Evolutionary conservation across 2,797 vertebrate species (phyloP).

Genomic region (Labroides dimidiatus): DNA sequence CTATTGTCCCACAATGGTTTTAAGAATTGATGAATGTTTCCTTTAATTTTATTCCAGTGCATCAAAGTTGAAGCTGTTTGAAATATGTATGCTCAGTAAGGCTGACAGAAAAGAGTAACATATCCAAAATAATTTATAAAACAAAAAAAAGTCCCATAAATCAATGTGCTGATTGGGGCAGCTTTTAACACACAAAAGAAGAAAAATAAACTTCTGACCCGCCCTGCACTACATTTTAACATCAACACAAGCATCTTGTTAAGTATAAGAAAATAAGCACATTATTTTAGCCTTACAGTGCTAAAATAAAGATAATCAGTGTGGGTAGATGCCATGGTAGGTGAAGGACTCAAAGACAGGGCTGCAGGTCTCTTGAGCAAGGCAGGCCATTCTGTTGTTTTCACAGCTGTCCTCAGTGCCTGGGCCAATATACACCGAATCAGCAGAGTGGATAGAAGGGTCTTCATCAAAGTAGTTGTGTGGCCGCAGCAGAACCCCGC

Average conservation of each 20-base stretch:
- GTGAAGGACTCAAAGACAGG: slow-evolving; percentile 82
- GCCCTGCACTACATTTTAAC: not conserved
- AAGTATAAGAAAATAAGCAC: not conserved
- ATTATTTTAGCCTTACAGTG: not conserved
- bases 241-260: not conserved
- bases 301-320: too few relatives aligned
- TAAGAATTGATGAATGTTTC: too few relatives aligned
- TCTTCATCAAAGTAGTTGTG: slow-evolving; percentile 94
- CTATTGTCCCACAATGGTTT: too few relatives aligned
- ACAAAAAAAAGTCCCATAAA: too few relatives aligned
- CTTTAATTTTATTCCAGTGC: too few relatives aligned
- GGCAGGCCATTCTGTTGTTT: slow-evolving; percentile 86
- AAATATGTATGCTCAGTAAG: too few relatives aligned
- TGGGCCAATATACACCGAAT: slow-evolving; percentile 80
- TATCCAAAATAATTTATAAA: too few relatives aligned
- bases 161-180: too few relatives aligned
- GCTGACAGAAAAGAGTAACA: too few relatives aligned
- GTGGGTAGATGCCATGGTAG: slow-evolving; percentile 73
- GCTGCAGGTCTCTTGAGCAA: slow-evolving; percentile 78
- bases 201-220: too few relatives aligned
- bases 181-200: too few relatives aligned
- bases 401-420: slow-evolving; percentile 75
- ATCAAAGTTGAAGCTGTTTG: too few relatives aligned
- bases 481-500: slow-evolving; percentile 90
- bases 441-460: slow-evolving; percentile 85